Evolutionary conservation across 2,797 vertebrate species (phyloP).

Genomic region (Manis crassicaudata): DNA sequence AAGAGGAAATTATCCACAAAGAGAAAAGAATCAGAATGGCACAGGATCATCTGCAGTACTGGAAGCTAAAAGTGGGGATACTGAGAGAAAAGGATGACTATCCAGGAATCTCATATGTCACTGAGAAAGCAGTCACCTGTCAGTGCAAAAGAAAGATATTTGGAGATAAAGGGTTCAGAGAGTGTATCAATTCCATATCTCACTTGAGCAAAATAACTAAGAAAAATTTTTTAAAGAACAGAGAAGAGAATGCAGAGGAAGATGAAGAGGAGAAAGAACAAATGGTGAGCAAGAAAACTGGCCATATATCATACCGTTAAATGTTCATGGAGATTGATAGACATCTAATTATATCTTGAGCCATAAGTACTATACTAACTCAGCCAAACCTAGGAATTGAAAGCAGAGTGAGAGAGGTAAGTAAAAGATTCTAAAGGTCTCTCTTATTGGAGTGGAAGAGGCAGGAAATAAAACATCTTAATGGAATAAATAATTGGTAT

Average conservation of each 20-base stretch:
- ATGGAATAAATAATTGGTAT: not conserved
- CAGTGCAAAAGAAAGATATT: not conserved
- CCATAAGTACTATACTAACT: not conserved
- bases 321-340: not conserved
- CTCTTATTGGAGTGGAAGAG: not conserved
- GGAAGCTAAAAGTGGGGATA: not conserved
- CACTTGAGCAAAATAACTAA: not conserved
- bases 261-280: not conserved
- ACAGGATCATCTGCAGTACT: not conserved
- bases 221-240: not conserved
- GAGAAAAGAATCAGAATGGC: not conserved
- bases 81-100: not conserved
- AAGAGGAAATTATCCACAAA: not conserved
- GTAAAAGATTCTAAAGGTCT: not conserved
- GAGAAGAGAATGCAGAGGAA: not conserved
- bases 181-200: not conserved
- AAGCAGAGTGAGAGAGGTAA: not conserved
- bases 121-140: not conserved
- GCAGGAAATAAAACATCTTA: not conserved
- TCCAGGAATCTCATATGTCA: not conserved
- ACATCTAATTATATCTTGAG: not conserved
- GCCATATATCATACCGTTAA: not conserved
- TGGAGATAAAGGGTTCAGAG: not conserved
- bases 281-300: not conserved
- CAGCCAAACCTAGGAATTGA: not conserved